These are phyloP conservation scores for Pteropus alecto DNA, from an alignment of 2,113 vertebrate genomes.

Conservation along the genomic window DNA sequence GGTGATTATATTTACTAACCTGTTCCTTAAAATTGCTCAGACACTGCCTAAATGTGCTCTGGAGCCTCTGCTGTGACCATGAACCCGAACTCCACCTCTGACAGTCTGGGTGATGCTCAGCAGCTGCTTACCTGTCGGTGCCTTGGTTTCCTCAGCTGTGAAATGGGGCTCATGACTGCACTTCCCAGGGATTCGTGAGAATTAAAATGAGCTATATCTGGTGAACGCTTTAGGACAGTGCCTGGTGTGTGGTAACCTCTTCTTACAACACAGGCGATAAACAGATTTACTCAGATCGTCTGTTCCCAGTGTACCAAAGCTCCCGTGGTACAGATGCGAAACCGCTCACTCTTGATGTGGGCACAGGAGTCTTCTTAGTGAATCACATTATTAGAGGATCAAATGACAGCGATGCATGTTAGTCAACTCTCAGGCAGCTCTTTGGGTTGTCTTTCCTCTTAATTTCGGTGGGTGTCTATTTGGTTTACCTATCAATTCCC, in stretches of 20 bases:
- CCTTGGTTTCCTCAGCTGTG: background rate
- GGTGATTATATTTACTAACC: background rate
- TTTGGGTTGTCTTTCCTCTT: background rate
- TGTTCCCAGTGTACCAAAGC: background rate
- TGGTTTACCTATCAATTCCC: background rate
- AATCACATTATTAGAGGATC: background rate
- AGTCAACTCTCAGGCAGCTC: background rate
- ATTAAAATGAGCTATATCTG: background rate
- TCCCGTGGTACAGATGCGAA: background rate
- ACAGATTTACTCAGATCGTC: background rate
- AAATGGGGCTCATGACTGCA: background rate
- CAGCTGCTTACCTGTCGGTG: background rate
- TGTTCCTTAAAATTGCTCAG: background rate
- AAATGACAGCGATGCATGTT: background rate
- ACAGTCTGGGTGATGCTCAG: background rate
- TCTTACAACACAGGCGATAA: background rate
- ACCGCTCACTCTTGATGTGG: background rate
- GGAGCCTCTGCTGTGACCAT: fast-evolving
- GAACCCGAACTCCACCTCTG: background rate
- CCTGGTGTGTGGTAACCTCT: background rate
- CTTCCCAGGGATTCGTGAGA: background rate
- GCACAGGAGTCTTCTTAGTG: background rate
- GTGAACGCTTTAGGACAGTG: background rate
- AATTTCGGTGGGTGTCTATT: background rate
- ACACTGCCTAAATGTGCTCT: background rate